A percentile compares a stretch with the other conserved stretches of the same genome.
Conservation (phyloP, 2,888 invertebrate species). For the Noctua janthina region DNA sequence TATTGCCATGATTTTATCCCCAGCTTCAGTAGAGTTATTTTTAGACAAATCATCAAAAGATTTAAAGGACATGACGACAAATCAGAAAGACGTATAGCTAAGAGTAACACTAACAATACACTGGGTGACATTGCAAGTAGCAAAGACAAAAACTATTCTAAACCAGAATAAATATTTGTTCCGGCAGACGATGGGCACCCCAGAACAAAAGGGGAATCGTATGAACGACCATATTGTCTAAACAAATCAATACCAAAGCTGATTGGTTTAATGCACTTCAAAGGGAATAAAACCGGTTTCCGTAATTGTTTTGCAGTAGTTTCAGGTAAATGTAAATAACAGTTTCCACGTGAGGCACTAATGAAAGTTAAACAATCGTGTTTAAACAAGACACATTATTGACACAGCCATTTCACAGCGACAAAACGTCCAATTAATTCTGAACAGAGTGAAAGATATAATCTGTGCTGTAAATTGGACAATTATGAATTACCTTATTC, state of each 20-base stretch:
- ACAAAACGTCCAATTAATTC: constrained; percentile 41
- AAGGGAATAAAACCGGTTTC: constrained; percentile 33
- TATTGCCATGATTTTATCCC: not conserved
- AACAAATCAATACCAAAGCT: constrained; percentile 42
- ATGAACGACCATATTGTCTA: constrained; percentile 31
- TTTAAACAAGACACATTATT: constrained; percentile 26
- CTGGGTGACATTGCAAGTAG: constrained; percentile 13
- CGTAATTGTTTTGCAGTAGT: constrained; percentile 19
- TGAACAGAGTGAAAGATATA: constrained; percentile 43
- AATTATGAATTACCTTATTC: constrained; percentile 55
- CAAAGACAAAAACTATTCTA: constrained; percentile 14
- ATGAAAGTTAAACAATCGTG: constrained; percentile 33
- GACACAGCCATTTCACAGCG: constrained; percentile 18
- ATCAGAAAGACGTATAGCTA: constrained; percentile 1
- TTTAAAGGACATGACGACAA: not conserved
- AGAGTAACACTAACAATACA: not conserved
- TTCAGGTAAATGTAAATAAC: constrained; percentile 28
- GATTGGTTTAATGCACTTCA: constrained; percentile 27
- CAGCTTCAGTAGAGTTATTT: not conserved
- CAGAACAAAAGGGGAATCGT: constrained; percentile 22
- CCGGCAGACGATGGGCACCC: constrained; percentile 14
- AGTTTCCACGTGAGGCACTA: constrained; percentile 26
- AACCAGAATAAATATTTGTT: constrained; percentile 53
- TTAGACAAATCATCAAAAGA: not conserved
- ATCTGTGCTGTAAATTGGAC: constrained; percentile 41